Evolutionary conservation across 2,113 vertebrate species (phyloP).

Genomic region (Sceloporus undulatus): DNA sequence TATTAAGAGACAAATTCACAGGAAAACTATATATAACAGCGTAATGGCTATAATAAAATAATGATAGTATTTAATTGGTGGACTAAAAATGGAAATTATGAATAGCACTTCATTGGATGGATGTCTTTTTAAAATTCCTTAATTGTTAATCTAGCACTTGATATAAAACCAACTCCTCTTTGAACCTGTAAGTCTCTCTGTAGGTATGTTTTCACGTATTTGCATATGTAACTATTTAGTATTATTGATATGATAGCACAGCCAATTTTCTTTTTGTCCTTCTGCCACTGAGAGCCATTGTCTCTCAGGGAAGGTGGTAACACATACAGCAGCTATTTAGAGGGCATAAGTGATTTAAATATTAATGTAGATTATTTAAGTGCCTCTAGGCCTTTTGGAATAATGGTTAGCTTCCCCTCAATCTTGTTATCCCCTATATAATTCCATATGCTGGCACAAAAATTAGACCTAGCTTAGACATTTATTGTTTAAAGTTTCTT

Average conservation of each 20-base stretch:
- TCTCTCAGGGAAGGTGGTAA: conserved; percentile 2
- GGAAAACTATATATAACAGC: background rate
- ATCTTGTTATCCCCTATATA: background rate
- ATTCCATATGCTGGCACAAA: background rate
- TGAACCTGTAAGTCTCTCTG: background rate
- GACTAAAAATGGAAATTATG: background rate
- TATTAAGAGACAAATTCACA: background rate
- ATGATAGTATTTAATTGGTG: background rate
- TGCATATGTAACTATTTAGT: background rate
- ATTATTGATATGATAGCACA: background rate
- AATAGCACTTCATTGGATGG: background rate
- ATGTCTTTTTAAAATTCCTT: background rate
- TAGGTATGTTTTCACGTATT: background rate
- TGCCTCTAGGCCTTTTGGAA: conserved; percentile 4
- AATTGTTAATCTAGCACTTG: background rate
- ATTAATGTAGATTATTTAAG: accelerated
- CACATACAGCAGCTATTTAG: background rate
- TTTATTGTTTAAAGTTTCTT: conserved; percentile 5
- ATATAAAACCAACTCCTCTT: background rate
- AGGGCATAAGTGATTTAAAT: background rate
- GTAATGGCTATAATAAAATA: background rate
- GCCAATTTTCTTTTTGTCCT: background rate
- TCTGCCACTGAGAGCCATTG: background rate
- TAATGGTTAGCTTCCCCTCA: background rate
- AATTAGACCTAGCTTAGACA: background rate